Conservation (phyloP, 1,140 invertebrate species). For the Drosophila pruinosa region DNA sequence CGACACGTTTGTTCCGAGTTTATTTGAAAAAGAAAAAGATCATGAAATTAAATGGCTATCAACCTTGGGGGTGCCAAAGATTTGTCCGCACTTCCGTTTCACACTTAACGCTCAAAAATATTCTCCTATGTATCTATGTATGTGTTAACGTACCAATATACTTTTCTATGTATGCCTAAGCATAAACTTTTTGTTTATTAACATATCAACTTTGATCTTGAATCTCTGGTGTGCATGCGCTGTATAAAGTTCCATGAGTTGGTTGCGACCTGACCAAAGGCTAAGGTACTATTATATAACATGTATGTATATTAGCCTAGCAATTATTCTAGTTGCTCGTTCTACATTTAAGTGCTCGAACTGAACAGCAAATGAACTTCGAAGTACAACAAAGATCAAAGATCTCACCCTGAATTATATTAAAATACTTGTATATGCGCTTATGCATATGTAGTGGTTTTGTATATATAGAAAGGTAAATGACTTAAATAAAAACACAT, state of each 20-base stretch:
- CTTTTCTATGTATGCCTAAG: conserved; percentile 8
- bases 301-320: background rate
- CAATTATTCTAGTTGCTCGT: background rate
- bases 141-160: conserved; percentile 23
- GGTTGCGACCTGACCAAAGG: background rate
- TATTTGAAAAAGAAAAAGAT: conserved; percentile 67
- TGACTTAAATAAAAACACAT: background rate
- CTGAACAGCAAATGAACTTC: background rate
- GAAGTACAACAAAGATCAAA: conserved; percentile 40
- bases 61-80: conserved; percentile 65
- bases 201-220: conserved; percentile 49
- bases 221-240: conserved; percentile 1
- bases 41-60: conserved; percentile 73
- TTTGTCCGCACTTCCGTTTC: conserved; percentile 78
- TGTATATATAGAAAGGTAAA: background rate
- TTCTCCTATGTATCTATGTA: background rate
- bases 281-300: background rate
- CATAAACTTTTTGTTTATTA: conserved; percentile 52
- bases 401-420: conserved; percentile 27
- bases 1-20: conserved; percentile 46
- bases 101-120: conserved; percentile 54
- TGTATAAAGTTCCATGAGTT: background rate
- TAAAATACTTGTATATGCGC: conserved; percentile 25
- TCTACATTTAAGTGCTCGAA: background rate
- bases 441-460: conserved; percentile 35